Base-by-base conservation (phyloP, 2,888 invertebrate genomes). In the Cephus rjabovi region DNA sequence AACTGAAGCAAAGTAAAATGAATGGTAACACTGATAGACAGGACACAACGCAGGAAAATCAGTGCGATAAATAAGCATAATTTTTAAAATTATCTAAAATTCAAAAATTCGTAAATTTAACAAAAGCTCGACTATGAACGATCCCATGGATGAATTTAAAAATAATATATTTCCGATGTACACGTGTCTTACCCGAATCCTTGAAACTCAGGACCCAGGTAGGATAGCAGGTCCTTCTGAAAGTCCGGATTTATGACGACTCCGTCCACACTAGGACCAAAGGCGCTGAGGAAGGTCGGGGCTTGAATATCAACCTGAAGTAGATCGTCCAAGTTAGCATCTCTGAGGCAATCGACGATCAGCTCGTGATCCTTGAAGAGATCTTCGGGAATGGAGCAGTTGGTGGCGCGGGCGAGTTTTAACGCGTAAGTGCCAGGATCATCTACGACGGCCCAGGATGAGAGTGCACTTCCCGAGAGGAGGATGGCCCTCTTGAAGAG, bases 251-350 rank as follows among this genome's bases (percentile, higher is more conserved):
- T 96, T 88, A 98, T 97, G 81, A 98, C 98, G 83, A 98, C 98
- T 76, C 97, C 98, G 90, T 98, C 98, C 76, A 98, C 96, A 85
- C 97, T 97, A 23, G 98, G 98, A 11, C 98, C 98, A 89, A 98
- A 98, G 0, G 97, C 95, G 83, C 96, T 96, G 77, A 97, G 92
- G 91, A 96, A 97, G 79, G 96, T 96, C 4, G 97, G 97, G 12
- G 97, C 95, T 83, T 95, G 94, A 88, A 96, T 95, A 91, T 96
- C 96, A 70, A 95, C 94, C 69, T 94, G 93, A 91, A 96, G 93
- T 68, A 97, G 92, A 83, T 96, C 95, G 81, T 95, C 95, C 82
- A 97, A 93, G 23, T 95, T 93, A 11, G 95, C 95, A 84, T 96
- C 96, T 86, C 97, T 93, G 69, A 97, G 93, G 88, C 97, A 97